These are phyloP conservation scores for Oscheius sp. DNA, from an alignment of 2,888 invertebrate species.

Conservation along the genomic window DNA sequence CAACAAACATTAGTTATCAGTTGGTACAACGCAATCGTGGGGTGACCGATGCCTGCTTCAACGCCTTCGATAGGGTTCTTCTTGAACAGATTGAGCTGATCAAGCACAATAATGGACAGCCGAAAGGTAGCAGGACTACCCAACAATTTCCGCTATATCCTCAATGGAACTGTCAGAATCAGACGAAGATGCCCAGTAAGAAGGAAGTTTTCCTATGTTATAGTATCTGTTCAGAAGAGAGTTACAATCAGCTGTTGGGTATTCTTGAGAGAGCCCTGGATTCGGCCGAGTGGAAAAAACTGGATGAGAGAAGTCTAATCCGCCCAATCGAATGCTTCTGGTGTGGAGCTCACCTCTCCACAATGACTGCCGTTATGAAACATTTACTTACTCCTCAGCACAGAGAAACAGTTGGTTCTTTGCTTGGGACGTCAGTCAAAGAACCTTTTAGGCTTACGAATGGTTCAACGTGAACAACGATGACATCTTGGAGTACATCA, in stretches of 20 bases:
- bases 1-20: not conserved
- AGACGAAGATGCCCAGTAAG: not conserved
- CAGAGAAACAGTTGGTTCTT: not conserved
- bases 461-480: not conserved
- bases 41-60: constrained; percentile 5
- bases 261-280: not conserved
- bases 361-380: not conserved
- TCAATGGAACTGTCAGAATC: constrained; percentile 2
- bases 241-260: constrained; percentile 1
- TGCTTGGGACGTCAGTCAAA: not conserved
- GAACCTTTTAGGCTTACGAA: not conserved
- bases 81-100: not conserved
- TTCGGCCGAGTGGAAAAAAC: not conserved
- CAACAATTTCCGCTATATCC: not conserved
- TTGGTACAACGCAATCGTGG: not conserved
- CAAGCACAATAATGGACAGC: not conserved
- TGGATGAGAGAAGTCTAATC: constrained; percentile 3
- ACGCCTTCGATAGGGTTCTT: not conserved
- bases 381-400: not conserved
- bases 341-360: not conserved
- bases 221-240: not conserved
- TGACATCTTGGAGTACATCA: not conserved
- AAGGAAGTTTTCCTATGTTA: not conserved
- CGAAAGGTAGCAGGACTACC: not conserved
- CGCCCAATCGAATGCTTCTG: not conserved